A percentile compares a stretch with the other conserved stretches of the same genome.
These are phyloP conservation scores for Cabera pusaria DNA, from an alignment of 2,888 invertebrate genomes.

Conservation along the genomic window DNA sequence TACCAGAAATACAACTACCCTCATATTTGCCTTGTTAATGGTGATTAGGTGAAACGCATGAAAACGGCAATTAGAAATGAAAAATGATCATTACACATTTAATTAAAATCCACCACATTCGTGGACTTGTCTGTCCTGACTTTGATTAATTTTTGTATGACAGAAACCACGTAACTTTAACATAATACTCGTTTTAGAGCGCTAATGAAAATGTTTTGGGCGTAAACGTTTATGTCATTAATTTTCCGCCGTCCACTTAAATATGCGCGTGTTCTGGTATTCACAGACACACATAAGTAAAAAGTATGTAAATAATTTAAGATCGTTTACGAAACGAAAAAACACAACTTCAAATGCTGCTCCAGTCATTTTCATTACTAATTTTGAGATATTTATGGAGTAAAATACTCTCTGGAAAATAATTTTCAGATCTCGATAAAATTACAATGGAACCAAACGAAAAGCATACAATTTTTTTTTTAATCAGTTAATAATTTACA, in stretches of 20 bases:
- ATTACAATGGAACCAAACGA: too few relatives aligned
- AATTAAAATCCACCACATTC: slow-evolving; percentile 76
- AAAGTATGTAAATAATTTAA: too few relatives aligned
- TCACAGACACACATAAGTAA: too few relatives aligned
- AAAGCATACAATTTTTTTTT: too few relatives aligned
- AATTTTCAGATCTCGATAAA: too few relatives aligned
- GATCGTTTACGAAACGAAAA: too few relatives aligned
- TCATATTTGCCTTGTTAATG: slow-evolving; percentile 47
- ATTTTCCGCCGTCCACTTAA: slow-evolving; percentile 7
- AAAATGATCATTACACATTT: slow-evolving; percentile 78
- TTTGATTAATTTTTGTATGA: slow-evolving; percentile 78
- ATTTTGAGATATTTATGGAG: too few relatives aligned
- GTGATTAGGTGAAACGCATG: slow-evolving; percentile 73
- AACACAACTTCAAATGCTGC: too few relatives aligned
- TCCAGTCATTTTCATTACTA: too few relatives aligned
- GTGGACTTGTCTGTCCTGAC: slow-evolving; percentile 56
- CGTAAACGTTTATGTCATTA: slow-evolving; percentile 13
- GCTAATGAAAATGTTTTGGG: slow-evolving; percentile 23
- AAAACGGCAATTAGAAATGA: slow-evolving; percentile 78
- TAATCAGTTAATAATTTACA: too few relatives aligned
- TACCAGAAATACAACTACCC: slow-evolving; percentile 6
- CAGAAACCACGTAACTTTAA: slow-evolving; percentile 56
- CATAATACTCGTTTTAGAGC: slow-evolving; percentile 33
- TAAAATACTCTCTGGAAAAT: too few relatives aligned
- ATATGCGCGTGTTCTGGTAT: background rate